phyloP scores from a whole-genome alignment of 2,797 vertebrate genomes.

The Fundulus diaphanus region DNA sequence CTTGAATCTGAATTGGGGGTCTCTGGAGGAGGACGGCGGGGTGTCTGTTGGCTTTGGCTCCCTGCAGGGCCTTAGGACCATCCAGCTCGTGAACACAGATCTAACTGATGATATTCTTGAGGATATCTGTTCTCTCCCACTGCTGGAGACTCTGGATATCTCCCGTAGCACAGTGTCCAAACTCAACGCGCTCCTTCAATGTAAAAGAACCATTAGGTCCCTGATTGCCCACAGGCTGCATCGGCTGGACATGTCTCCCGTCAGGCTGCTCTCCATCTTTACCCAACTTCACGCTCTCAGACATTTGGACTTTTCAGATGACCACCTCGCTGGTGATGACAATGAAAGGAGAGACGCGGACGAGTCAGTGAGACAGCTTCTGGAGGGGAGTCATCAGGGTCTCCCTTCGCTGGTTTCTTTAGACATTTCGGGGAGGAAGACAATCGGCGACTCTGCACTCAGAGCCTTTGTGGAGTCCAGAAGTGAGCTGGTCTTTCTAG shows the following conservation, averaged over 20 bases:
- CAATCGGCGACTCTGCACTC: conserved; percentile 85
- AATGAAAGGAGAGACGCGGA: conserved; percentile 63
- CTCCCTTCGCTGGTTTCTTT: conserved; percentile 89
- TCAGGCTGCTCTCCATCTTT: conserved; percentile 86
- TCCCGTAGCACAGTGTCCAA: conserved; percentile 90
- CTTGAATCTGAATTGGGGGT: conserved; percentile 80
- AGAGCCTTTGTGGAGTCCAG: conserved; percentile 86
- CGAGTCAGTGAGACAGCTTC: conserved; percentile 83
- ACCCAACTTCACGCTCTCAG: conserved; percentile 78
- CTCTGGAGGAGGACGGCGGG: conserved; percentile 80
- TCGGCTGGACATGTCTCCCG: conserved; percentile 89
- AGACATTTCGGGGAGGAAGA: conserved; percentile 92
- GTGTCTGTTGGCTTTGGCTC: conserved; percentile 84
- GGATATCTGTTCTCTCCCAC: conserved; percentile 89
- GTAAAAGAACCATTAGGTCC: conserved; percentile 87
- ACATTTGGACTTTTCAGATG: conserved; percentile 94
- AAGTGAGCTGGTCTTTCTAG: conserved; percentile 88
- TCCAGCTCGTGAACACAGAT: conserved; percentile 90
- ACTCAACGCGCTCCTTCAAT: conserved; percentile 87
- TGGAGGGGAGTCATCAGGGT: conserved; percentile 85
- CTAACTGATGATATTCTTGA: conserved; percentile 88
- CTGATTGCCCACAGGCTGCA: conserved; percentile 89
- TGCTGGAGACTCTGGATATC: conserved; percentile 92
- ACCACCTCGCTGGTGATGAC: conserved; percentile 86
- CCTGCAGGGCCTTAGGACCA: conserved; percentile 83